phyloP scores from a whole-genome alignment of 2,113 vertebrate genomes.

The Speoplatyrhinus poulsoni region DNA sequence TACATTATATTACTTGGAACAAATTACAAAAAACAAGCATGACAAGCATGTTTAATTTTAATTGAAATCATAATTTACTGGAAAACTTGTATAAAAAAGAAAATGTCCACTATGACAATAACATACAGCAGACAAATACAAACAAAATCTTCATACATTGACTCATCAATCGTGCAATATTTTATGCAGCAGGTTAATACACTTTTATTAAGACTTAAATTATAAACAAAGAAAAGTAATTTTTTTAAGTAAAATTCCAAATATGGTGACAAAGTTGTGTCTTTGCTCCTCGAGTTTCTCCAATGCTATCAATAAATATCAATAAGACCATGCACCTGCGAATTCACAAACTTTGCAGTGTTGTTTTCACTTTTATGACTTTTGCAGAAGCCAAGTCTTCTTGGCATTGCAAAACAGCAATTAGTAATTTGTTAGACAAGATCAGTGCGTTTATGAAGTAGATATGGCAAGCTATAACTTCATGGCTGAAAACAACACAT shows the following conservation, averaged over 20 bases:
- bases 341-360: no score
- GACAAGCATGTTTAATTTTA: not conserved
- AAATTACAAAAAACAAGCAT: no score
- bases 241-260: no score
- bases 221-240: no score
- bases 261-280: no score
- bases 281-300: no score
- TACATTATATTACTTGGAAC: no score
- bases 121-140: not conserved
- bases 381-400: not conserved
- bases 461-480: not conserved
- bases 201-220: no score
- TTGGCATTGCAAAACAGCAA: not conserved
- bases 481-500: slow-evolving; percentile 2
- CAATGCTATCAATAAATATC: no score
- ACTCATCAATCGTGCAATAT: not conserved
- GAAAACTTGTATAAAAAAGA: not conserved
- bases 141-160: not conserved
- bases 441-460: not conserved
- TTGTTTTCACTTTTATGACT: not conserved
- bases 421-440: not conserved
- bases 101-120: not conserved
- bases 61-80: not conserved
- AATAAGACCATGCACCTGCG: not conserved
- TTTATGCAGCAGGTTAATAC: not conserved